Conservation (phyloP, 64 coral and sea anemone species). For the Pachyseris speciosa region DNA sequence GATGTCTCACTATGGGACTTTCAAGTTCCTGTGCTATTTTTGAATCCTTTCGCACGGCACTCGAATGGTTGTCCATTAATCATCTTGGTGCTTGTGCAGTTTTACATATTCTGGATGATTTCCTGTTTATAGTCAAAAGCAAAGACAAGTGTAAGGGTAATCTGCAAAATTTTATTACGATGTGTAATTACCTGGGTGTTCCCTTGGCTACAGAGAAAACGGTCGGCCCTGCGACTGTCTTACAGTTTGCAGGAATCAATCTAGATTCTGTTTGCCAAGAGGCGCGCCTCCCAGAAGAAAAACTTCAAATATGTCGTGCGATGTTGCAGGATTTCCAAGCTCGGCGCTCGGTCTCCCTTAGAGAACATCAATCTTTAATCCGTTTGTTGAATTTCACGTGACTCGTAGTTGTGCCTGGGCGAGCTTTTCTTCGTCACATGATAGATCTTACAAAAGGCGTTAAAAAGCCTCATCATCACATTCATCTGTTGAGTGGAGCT, state of each 20-base stretch:
- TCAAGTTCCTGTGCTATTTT: constrained; percentile 30
- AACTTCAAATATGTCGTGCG: not conserved
- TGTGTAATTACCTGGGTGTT: constrained; percentile 48
- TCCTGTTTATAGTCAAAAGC: not conserved
- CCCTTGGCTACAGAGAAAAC: constrained; percentile 65
- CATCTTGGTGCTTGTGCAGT: constrained; percentile 8
- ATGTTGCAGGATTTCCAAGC: not conserved
- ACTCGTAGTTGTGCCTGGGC: constrained; percentile 19
- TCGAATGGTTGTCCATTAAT: constrained; percentile 43
- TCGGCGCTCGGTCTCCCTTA: not conserved
- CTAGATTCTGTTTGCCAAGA: not conserved
- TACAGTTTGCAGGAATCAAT: constrained; percentile 34
- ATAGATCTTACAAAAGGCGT: constrained; percentile 63
- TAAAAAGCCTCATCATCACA: constrained; percentile 1
- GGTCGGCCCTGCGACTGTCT: not conserved
- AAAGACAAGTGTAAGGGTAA: not conserved
- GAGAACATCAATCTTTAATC: constrained; percentile 16
- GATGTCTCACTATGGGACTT: constrained; percentile 8
- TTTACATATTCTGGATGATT: constrained; percentile 56
- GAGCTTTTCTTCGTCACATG: constrained; percentile 50
- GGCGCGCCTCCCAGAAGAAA: constrained; percentile 11
- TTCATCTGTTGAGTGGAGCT: constrained; percentile 3
- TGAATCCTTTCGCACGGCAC: constrained; percentile 17
- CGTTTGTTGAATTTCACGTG: constrained; percentile 56
- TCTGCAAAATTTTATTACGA: not conserved